Evolutionary conservation across 2,113 vertebrate genomes (phyloP), one percentile per base, ranked within the genome.

Genomic region (Lophochroa leadbeateri): DNA sequence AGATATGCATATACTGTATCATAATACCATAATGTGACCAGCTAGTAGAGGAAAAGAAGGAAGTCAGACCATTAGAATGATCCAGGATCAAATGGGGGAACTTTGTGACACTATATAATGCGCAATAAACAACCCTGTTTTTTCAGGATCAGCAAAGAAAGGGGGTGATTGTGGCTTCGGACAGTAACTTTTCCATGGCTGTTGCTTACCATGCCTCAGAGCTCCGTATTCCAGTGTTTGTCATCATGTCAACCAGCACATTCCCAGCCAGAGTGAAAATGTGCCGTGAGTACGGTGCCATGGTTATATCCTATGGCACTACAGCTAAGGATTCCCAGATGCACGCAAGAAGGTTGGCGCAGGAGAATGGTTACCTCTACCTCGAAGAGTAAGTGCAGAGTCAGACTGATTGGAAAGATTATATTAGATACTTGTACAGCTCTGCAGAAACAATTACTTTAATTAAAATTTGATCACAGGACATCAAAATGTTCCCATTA

Each of bases 111-210:
- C 29, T 11, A 2, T 13, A 7, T 5, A 23, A 78, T 0, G 24
- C 17, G 9, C 57, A 82, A 8, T 70, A 67, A 86, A 7, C 39
- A 41, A 21, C n/a, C 5, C 17, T 92, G 2, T 81, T 78, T 92
- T 94, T 49, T 90, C 33, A 99, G 99, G 98, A 98, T 46, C 98
- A 99, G 97, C 99, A 99, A 96, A 98, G 97, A 68, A 99, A 99
- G 72, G 99, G 99, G 1, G 99, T 99, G 97, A 99, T 99, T 1
- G 98, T 99, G 95, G 98, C 99, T 76, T 98, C 97, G 0, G 99
- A 99, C 98, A 98, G 98, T 86, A 99, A 98, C 97, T 99, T 99
- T 89, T 98, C 99, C 82, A 98, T 99, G 98, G 99, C 99, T 1
- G 98, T 99, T 71, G 98, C 99, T 24, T 97, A 98, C 82, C 99